phyloP scores from a whole-genome alignment of 2,797 vertebrate genomes.

The Microctenopoma stevenorrisi region DNA sequence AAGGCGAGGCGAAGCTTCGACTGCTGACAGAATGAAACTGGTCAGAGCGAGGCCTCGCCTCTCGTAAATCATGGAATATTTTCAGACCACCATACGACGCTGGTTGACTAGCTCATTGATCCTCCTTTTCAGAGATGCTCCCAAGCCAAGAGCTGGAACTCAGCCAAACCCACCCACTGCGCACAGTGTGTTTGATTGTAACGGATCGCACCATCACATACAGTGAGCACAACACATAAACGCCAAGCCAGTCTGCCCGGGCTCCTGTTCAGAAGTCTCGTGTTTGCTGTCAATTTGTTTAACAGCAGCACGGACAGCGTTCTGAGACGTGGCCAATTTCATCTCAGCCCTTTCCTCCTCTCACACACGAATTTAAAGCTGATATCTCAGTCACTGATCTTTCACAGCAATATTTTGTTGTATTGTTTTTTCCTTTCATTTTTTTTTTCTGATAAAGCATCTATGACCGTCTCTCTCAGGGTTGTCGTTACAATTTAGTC shows the following conservation, averaged over 20 bases:
- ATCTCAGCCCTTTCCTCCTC: constrained; percentile 25
- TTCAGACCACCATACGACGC: constrained; percentile 63
- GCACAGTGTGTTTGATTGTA: constrained; percentile 40
- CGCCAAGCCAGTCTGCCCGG: constrained; percentile 25
- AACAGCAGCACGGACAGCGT: constrained; percentile 39
- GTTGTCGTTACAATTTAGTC: constrained; percentile 70
- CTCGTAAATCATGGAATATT: constrained; percentile 64
- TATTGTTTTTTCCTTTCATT: constrained; percentile 45
- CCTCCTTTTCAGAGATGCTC: constrained; percentile 60
- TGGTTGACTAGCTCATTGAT: constrained; percentile 72
- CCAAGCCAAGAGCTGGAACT: constrained; percentile 50
- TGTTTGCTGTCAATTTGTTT: constrained; percentile 50
- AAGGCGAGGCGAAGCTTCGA: constrained; percentile 48
- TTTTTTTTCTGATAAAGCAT: constrained; percentile 53
- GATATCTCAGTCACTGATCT: constrained; percentile 49
- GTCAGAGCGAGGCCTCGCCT: constrained; percentile 32
- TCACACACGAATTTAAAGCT: constrained; percentile 42
- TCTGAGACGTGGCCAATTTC: constrained; percentile 54
- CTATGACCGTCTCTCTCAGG: constrained; percentile 70
- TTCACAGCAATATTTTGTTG: constrained; percentile 54
- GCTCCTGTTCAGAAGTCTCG: constrained; percentile 24
- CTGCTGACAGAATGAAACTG: constrained; percentile 36
- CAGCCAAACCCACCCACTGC: constrained; percentile 57
- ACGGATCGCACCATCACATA: constrained; percentile 40
- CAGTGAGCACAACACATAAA: neutral